Evolutionary conservation across 2,888 invertebrate genomes (phyloP).

Genomic region (Cacoxenus indagator): DNA sequence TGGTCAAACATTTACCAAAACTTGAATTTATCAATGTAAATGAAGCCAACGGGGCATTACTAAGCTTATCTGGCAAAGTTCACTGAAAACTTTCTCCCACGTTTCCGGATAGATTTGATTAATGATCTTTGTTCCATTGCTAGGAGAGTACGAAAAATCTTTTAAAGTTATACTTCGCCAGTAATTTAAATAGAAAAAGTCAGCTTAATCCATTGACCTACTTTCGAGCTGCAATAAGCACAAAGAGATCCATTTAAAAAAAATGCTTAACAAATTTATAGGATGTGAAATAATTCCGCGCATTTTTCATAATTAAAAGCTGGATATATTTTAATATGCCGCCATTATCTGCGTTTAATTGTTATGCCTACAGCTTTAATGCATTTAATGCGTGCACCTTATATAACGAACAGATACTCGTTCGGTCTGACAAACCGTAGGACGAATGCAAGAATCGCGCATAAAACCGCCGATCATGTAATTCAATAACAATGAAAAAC

Average conservation of each 20-base stretch:
- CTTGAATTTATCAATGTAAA: not conserved
- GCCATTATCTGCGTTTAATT: constrained; percentile 16
- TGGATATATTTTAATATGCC: not conserved
- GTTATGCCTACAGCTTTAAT: constrained; percentile 10
- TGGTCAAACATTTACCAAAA: not conserved
- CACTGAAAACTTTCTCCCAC: not conserved
- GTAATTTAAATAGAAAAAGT: no score
- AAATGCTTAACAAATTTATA: not conserved
- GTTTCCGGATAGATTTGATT: not conserved
- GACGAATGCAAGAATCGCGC: not conserved
- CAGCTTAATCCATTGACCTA: not conserved
- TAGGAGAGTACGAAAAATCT: no score
- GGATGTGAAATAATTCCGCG: not conserved
- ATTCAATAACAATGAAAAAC: constrained; percentile 39
- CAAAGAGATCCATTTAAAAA: not conserved
- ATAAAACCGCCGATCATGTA: constrained; percentile 31
- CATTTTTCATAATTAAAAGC: not conserved
- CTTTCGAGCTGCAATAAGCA: not conserved
- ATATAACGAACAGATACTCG: not conserved
- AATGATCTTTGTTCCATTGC: not conserved
- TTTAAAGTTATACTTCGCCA: no score
- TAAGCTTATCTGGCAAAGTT: not conserved
- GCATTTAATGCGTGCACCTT: not conserved
- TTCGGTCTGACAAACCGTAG: not conserved
- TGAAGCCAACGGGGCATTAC: not conserved